Base-by-base conservation (phyloP, 1,140 invertebrate species). In the Drosophila ficusphila region DNA sequence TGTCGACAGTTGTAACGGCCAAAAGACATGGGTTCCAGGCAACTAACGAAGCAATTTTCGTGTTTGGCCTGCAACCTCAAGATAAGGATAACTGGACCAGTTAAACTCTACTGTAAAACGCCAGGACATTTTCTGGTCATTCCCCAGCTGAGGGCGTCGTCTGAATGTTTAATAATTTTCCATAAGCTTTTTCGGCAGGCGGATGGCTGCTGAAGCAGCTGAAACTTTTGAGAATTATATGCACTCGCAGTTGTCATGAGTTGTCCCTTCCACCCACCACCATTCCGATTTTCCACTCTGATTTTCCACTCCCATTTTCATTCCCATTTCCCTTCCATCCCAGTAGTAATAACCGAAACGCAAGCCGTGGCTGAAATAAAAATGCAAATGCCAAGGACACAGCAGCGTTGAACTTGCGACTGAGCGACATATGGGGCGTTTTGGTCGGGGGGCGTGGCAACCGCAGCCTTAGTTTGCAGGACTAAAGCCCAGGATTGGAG, bases 371-470 rank as follows among this genome's bases (percentile, higher is more conserved):
- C 60, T 76, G 36, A 76, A 76, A 65, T 57, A 65, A 76, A 81
- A 81, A 67, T 68, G 64, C 64, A 68, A 68, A 68, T 81, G 72
- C 78, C 77, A 81, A 81, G 77, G 77, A 71, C 78, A 83, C 42
- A 61, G 41, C 73, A 82, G 49, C 60, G 73, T 36, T 82, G 78
- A 82, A 82, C 78, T 77, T 60, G 68, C 67, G 41, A 70, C 23
- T 57, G 64, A 73, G 56, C 78, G 68, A 73, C 73, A 82, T 68
- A 68, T 44, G 78, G 49, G 33, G 54, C 47, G 53, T 33, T 33
- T 21, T 54, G 33, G 34, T 34, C 38, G 11, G 62, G 25, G 31
- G 61, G 62, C 47, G 65, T 64, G 29, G 16, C 61, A 12, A 12
- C 39, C 56, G 56, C 48, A 61, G 72, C 33, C 65, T 38, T 46